These are phyloP conservation scores for Cricetomys ansorgei DNA, from an alignment of 2,113 vertebrate species.

Conservation along the genomic window DNA sequence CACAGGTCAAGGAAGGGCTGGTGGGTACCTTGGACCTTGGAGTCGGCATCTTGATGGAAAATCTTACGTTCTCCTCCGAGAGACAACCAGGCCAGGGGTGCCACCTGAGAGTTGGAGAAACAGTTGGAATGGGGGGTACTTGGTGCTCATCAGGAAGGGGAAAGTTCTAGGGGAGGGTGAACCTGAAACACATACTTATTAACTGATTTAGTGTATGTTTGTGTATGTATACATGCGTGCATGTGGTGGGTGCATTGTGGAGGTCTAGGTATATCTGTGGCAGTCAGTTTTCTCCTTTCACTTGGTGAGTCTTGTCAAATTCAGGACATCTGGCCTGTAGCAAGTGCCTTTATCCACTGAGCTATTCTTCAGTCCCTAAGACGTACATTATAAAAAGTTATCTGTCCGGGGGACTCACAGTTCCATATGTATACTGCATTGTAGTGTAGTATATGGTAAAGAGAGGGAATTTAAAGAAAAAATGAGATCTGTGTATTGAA, in stretches of 20 bases:
- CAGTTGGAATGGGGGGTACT: neutral
- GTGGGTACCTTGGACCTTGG: neutral
- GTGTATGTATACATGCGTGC: neutral
- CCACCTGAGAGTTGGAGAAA: neutral
- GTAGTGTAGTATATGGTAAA: neutral
- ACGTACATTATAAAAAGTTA: neutral
- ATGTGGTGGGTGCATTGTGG: too few species aligned
- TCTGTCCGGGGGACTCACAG: neutral
- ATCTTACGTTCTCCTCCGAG: neutral
- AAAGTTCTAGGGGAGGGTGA: neutral
- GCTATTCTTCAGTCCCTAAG: neutral
- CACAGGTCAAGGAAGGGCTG: neutral
- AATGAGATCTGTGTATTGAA: neutral
- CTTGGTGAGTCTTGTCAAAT: neutral
- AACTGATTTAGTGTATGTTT: neutral
- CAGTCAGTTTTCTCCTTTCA: neutral
- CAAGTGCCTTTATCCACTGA: neutral
- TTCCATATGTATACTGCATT: neutral
- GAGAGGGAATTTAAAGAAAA: conserved; percentile 20
- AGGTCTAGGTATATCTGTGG: too few species aligned
- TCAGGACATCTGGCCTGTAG: neutral
- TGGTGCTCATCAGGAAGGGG: neutral
- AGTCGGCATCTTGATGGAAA: neutral
- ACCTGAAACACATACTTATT: neutral
- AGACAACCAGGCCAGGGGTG: neutral